Evolutionary conservation across 2,888 invertebrate species (phyloP).

Genomic region (Patella ulyssiponensis): DNA sequence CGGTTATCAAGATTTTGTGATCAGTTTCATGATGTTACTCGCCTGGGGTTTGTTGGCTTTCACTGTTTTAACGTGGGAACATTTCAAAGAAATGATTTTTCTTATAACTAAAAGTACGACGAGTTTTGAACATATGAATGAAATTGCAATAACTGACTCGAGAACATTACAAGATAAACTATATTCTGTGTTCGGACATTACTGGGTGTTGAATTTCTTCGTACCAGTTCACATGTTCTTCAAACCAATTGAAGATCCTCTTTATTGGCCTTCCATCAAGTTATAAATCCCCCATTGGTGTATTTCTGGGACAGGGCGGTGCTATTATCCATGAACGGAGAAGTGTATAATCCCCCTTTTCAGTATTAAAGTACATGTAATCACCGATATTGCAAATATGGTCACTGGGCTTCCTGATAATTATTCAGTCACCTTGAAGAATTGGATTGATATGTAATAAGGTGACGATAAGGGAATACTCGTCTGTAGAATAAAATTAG

Average conservation of each 20-base stretch:
- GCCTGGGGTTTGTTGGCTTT: slow-evolving; percentile 53
- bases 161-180: slow-evolving; percentile 41
- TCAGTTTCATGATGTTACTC: slow-evolving; percentile 43
- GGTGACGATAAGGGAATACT: too few relatives aligned
- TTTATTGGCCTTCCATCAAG: slow-evolving; percentile 50
- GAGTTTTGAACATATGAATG: slow-evolving; percentile 56
- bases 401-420: too few relatives aligned
- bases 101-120: slow-evolving; percentile 51
- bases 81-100: slow-evolving; percentile 42
- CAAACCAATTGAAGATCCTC: slow-evolving; percentile 52
- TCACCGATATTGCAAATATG: too few relatives aligned
- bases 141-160: slow-evolving; percentile 50
- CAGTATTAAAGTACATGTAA: too few relatives aligned
- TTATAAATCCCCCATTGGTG: not conserved
- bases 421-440: too few relatives aligned
- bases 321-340: too few relatives aligned
- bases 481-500: too few relatives aligned
- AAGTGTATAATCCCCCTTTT: too few relatives aligned
- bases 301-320: too few relatives aligned
- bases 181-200: slow-evolving; percentile 56
- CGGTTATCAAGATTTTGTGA: slow-evolving; percentile 39
- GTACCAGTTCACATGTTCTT: slow-evolving; percentile 55
- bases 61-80: slow-evolving; percentile 41
- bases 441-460: too few relatives aligned
- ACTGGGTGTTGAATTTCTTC: slow-evolving; percentile 60